phyloP scores from a whole-genome alignment of 2,797 vertebrate genomes.

The Pseudomugil gertrudae region DNA sequence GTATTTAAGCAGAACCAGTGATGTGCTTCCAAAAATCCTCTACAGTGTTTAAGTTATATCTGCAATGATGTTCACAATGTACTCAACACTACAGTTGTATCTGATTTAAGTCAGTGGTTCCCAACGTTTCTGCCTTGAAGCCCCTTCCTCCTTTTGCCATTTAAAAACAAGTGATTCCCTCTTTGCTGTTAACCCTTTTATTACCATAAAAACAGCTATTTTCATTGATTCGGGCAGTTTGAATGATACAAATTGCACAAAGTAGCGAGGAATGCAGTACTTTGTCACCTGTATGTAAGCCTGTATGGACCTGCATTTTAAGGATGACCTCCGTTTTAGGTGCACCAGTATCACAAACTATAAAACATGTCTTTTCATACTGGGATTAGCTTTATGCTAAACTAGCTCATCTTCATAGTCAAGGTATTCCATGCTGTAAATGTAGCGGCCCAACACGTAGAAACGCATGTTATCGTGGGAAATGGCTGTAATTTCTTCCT shows the following conservation, averaged over 20 bases:
- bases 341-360: not conserved
- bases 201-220: too few relatives aligned
- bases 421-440: not conserved
- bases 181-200: too few relatives aligned
- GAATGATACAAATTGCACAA: too few relatives aligned
- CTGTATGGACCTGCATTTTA: not conserved
- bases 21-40: constrained; percentile 77
- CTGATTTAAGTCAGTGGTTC: not conserved
- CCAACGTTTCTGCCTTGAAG: not conserved
- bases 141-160: not conserved
- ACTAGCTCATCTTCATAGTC: not conserved
- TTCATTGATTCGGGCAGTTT: too few relatives aligned
- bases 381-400: not conserved
- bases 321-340: not conserved
- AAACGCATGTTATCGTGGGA: not conserved
- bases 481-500: not conserved
- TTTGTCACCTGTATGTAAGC: too few relatives aligned
- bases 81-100: not conserved
- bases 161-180: too few relatives aligned
- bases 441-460: not conserved
- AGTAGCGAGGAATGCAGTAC: too few relatives aligned
- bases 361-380: not conserved
- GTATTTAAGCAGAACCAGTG: constrained; percentile 20
- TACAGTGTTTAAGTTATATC: constrained; percentile 39
- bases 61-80: constrained; percentile 17